Percentiles rank a stretch among this genome's conserved stretches.
phyloP scores from a whole-genome alignment of 1,140 invertebrate genomes.

The Nephotettix cincticeps region DNA sequence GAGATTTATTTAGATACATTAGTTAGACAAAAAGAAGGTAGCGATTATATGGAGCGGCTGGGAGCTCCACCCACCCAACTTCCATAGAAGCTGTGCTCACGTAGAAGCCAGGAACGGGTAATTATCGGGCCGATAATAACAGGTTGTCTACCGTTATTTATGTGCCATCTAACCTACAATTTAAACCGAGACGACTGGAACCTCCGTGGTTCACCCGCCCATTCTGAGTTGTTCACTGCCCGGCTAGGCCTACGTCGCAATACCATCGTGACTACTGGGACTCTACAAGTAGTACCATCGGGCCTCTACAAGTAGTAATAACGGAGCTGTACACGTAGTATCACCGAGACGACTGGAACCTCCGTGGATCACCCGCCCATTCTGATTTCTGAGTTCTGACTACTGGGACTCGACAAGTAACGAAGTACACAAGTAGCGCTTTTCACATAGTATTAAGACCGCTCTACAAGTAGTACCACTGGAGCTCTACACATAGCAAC shows the following conservation, averaged over 20 bases:
- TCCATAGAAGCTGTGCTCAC: conserved; percentile 31
- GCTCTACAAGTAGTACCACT: too few relatives aligned
- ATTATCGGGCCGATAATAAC: conserved; percentile 31
- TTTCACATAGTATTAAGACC: too few relatives aligned
- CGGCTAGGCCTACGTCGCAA: too few relatives aligned
- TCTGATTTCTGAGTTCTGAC: neutral
- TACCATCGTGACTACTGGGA: too few relatives aligned
- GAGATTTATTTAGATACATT: conserved; percentile 23
- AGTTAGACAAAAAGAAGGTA: conserved; percentile 23
- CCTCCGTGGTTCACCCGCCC: conserved; percentile 1
- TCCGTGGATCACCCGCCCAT: conserved; percentile 4
- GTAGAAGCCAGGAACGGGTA: conserved; percentile 21
- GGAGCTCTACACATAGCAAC: too few relatives aligned
- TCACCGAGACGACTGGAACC: conserved; percentile 21
- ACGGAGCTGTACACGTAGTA: too few relatives aligned
- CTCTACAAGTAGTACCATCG: too few relatives aligned
- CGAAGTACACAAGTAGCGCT: too few relatives aligned
- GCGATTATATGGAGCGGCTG: conserved; percentile 16
- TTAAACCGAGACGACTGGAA: conserved; percentile 26
- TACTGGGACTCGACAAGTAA: too few relatives aligned
- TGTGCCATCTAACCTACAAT: conserved; percentile 33
- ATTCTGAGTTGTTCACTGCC: neutral
- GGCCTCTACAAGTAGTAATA: too few relatives aligned
- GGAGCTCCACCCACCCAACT: conserved; percentile 31
- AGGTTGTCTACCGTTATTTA: conserved; percentile 27